Conservation (phyloP, 2,888 invertebrate species). For the Dicranocentrus wangi region DNA sequence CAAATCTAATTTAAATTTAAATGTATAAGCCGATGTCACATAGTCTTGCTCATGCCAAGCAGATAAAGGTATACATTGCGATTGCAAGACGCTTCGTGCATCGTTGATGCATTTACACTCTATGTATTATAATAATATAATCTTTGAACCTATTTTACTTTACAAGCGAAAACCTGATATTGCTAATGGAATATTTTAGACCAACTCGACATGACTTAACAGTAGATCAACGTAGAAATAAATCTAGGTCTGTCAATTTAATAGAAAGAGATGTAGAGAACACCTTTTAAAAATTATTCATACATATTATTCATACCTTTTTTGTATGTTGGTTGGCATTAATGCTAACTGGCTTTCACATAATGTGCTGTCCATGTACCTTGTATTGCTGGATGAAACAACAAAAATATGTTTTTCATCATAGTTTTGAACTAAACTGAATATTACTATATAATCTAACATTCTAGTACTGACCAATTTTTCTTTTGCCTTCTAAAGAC, state of each 20-base stretch:
- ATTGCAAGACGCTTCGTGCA: too few species aligned
- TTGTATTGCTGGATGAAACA: not conserved
- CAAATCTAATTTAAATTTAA: too few species aligned
- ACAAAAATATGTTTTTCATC: not conserved
- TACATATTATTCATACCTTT: not conserved
- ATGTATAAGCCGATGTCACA: too few species aligned
- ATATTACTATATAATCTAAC: slow-evolving; percentile 4
- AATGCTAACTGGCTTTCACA: not conserved
- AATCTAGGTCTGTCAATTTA: slow-evolving; percentile 41
- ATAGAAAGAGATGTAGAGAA: slow-evolving; percentile 35
- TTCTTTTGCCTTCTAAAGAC: slow-evolving; percentile 1
- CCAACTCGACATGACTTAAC: slow-evolving; percentile 22
- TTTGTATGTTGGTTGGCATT: too few species aligned
- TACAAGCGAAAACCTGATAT: slow-evolving; percentile 45
- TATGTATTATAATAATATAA: too few species aligned
- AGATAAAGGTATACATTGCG: too few species aligned
- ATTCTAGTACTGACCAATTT: slow-evolving; percentile 46
- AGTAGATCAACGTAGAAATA: not conserved
- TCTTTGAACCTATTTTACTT: slow-evolving; percentile 2
- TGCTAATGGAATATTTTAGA: slow-evolving; percentile 62
- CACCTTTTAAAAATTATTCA: slow-evolving; percentile 43
- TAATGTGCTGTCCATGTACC: not conserved
- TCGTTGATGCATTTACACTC: too few species aligned
- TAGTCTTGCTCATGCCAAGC: too few species aligned
- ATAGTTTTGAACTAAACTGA: not conserved